A percentile compares a stretch with the other conserved stretches of the same genome.
Evolutionary conservation across 2,888 invertebrate genomes (phyloP).

Genomic region (Aradus depressus): DNA sequence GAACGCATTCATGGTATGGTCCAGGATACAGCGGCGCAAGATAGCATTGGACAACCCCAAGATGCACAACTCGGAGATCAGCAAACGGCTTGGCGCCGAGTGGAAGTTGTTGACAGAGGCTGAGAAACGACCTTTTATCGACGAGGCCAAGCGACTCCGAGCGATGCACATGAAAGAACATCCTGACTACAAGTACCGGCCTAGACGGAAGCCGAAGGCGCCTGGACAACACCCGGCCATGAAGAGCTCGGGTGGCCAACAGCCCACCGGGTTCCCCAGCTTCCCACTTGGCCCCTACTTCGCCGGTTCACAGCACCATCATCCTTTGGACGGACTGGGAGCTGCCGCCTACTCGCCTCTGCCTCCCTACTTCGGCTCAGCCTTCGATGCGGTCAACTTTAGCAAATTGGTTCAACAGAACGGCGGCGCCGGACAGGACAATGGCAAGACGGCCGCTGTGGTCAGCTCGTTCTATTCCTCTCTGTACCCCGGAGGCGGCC

Average conservation of each 20-base stretch:
- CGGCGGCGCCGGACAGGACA: conserved; percentile 35
- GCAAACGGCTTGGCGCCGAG: conserved; percentile 81
- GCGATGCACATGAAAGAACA: conserved; percentile 84
- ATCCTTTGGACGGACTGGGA: conserved; percentile 45
- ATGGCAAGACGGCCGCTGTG: conserved; percentile 44
- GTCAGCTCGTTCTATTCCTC: conserved; percentile 59
- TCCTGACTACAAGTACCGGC: conserved; percentile 83
- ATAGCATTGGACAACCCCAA: conserved; percentile 91
- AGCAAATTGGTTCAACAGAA: conserved; percentile 46
- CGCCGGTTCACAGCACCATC: conserved; percentile 41
- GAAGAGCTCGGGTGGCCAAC: conserved; percentile 33
- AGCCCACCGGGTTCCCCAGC: conserved; percentile 42
- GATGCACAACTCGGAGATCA: conserved; percentile 84
- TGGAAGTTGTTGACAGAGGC: conserved; percentile 82
- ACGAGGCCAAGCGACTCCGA: conserved; percentile 82
- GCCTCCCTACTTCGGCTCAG: conserved; percentile 63
- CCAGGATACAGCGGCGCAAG: conserved; percentile 77
- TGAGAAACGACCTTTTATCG: conserved; percentile 87
- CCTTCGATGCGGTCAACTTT: conserved; percentile 54
- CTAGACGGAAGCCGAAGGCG: conserved; percentile 71
- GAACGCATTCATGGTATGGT: conserved; percentile 99
- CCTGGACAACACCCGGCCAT: conserved; percentile 46
- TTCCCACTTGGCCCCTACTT: conserved; percentile 53
- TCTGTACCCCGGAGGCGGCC: conserved; percentile 42
- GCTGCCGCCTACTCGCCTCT: conserved; percentile 49